Evolutionary conservation across 2,888 invertebrate genomes (phyloP).

Genomic region (Orchestes rusci): DNA sequence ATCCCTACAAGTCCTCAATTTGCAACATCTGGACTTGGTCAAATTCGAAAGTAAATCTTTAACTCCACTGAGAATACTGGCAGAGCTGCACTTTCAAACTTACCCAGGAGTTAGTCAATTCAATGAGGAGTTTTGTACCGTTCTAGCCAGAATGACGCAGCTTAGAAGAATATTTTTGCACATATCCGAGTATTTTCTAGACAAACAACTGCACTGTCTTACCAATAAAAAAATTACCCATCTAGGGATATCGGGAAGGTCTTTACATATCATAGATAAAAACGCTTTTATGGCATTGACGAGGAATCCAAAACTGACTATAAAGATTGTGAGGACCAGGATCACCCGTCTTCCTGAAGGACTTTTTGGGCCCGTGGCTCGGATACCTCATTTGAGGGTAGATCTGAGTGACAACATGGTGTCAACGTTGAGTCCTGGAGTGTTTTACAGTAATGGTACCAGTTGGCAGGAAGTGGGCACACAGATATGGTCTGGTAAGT

Average conservation of each 20-base stretch:
- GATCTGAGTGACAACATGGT: conserved; percentile 78
- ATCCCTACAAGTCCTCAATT: conserved; percentile 65
- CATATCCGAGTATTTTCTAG: conserved; percentile 65
- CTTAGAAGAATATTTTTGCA: conserved; percentile 69
- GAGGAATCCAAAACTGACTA: conserved; percentile 65
- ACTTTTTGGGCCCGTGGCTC: conserved; percentile 68
- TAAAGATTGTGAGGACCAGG: conserved; percentile 70
- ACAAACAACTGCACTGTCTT: conserved; percentile 67
- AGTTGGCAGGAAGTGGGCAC: conserved; percentile 85
- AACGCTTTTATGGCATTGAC: conserved; percentile 71
- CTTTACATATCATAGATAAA: conserved; percentile 65
- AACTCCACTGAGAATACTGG: conserved; percentile 62
- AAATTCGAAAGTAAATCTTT: conserved; percentile 70
- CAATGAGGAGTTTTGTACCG: conserved; percentile 55
- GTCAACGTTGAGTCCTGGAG: conserved; percentile 70
- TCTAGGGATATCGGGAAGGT: conserved; percentile 71
- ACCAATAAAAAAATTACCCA: conserved; percentile 73
- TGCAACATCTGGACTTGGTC: conserved; percentile 66
- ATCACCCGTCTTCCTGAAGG: conserved; percentile 73
- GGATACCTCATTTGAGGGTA: conserved; percentile 72
- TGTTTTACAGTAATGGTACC: conserved; percentile 79
- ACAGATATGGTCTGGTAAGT: conserved; percentile 70
- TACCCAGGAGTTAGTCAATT: conserved; percentile 66
- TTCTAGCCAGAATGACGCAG: conserved; percentile 65
- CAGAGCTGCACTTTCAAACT: conserved; percentile 63